These are phyloP conservation scores for Rhingia campestris DNA, from an alignment of 2,888 invertebrate species.

Conservation along the genomic window DNA sequence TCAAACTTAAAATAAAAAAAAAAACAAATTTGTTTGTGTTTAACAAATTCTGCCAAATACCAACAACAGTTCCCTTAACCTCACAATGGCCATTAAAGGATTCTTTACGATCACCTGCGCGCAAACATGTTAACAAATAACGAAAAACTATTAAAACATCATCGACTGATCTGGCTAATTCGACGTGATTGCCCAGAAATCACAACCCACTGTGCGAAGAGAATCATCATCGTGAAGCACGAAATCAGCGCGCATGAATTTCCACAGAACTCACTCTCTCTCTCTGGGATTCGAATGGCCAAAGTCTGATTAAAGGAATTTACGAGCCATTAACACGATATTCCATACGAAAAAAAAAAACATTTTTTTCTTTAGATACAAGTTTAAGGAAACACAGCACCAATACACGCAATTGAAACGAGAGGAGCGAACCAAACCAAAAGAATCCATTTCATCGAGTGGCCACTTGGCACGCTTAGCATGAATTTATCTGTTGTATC, in stretches of 20 bases:
- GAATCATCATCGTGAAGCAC: conserved; percentile 57
- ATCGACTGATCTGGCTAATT: conserved; percentile 64
- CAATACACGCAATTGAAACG: conserved; percentile 65
- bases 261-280: conserved; percentile 17
- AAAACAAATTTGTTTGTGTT: too few species aligned
- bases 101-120: conserved; percentile 6
- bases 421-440: not conserved
- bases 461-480: conserved; percentile 74
- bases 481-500: conserved; percentile 69
- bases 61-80: not conserved
- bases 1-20: too few species aligned
- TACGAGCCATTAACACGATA: conserved; percentile 73
- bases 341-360: conserved; percentile 25
- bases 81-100: not conserved
- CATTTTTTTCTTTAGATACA: not conserved
- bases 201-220: conserved; percentile 65
- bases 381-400: conserved; percentile 28
- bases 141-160: conserved; percentile 69
- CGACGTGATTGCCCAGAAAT: conserved; percentile 67
- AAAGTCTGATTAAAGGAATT: conserved; percentile 65
- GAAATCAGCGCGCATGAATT: conserved; percentile 31
- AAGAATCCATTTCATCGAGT: conserved; percentile 69
- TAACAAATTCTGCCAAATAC: not conserved
- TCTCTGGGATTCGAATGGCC: conserved; percentile 31
- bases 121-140: conserved; percentile 47